phyloP scores from a whole-genome alignment of 1,140 invertebrate genomes.

The Ostrea edulis region DNA sequence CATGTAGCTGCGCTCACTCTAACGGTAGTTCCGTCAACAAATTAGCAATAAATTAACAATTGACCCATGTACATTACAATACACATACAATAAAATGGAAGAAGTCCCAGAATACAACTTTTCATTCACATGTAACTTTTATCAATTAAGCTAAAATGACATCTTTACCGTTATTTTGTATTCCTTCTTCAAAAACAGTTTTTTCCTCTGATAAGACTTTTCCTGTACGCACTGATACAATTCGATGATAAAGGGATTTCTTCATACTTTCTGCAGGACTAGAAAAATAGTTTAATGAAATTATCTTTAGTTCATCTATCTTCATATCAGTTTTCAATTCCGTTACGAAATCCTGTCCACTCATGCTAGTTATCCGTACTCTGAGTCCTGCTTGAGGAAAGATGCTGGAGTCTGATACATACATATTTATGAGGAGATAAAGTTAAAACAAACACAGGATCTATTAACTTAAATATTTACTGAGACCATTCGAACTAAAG shows the following conservation, averaged over 20 bases:
- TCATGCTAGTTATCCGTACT: constrained; percentile 75
- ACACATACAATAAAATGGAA: no score
- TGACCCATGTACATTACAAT: no score
- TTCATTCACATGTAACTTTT: no score
- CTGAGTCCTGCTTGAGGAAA: constrained; percentile 73
- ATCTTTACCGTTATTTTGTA: constrained; percentile 76
- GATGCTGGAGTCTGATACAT: constrained; percentile 72
- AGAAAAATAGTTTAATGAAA: constrained; percentile 74
- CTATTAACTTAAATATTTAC: neutral
- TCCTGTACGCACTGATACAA: constrained; percentile 74
- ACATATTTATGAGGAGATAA: constrained; percentile 60
- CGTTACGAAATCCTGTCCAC: constrained; percentile 71
- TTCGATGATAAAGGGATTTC: constrained; percentile 76
- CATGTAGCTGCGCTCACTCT: no score
- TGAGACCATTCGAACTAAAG: constrained; percentile 23
- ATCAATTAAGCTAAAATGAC: no score
- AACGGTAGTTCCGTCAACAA: no score
- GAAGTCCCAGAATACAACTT: no score
- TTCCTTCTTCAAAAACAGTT: constrained; percentile 72
- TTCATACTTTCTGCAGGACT: constrained; percentile 75
- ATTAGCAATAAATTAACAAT: no score
- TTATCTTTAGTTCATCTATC: constrained; percentile 78
- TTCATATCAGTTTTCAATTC: constrained; percentile 75
- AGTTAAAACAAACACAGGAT: neutral
- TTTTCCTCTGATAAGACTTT: constrained; percentile 72